phyloP scores from a whole-genome alignment of 2,888 invertebrate genomes.

The Orchesellides sinensis region DNA sequence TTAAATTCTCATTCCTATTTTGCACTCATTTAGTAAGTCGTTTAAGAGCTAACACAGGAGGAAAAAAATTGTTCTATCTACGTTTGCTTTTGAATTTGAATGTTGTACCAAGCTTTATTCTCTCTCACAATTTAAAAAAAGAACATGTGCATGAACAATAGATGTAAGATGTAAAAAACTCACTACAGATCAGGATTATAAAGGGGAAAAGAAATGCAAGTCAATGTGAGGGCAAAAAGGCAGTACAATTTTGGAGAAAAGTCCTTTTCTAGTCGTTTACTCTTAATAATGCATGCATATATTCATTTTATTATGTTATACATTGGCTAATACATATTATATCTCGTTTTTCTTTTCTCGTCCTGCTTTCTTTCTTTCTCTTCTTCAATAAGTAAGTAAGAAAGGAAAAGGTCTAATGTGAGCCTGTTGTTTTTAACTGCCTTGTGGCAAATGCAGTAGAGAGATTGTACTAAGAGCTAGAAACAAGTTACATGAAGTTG shows the following conservation, averaged over 20 bases:
- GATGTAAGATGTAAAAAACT: background rate
- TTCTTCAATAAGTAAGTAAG: conserved; percentile 13
- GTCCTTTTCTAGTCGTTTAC: conserved; percentile 1
- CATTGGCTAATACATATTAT: conserved; percentile 38
- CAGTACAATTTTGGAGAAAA: conserved; percentile 27
- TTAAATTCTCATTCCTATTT: conserved; percentile 32
- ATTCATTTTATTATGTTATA: conserved; percentile 22
- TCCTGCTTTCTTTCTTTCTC: conserved; percentile 4
- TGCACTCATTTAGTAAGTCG: conserved; percentile 52
- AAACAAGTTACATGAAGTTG: conserved; percentile 10
- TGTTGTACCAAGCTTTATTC: no score
- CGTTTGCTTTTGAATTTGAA: no score
- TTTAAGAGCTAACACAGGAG: conserved; percentile 35
- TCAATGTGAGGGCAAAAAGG: conserved; percentile 26
- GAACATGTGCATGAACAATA: no score
- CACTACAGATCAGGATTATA: background rate
- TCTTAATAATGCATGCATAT: conserved; percentile 50
- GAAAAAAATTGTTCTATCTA: conserved; percentile 2
- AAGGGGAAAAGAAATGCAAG: background rate
- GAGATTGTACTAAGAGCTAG: conserved; percentile 2
- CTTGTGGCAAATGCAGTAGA: conserved; percentile 23
- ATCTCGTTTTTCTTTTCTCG: background rate
- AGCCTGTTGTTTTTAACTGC: conserved; percentile 55
- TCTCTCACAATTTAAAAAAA: conserved; percentile 23
- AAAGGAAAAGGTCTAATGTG: conserved; percentile 38